phyloP scores from a whole-genome alignment of 2,113 vertebrate genomes.

The Hemibagrus wyckioides region DNA sequence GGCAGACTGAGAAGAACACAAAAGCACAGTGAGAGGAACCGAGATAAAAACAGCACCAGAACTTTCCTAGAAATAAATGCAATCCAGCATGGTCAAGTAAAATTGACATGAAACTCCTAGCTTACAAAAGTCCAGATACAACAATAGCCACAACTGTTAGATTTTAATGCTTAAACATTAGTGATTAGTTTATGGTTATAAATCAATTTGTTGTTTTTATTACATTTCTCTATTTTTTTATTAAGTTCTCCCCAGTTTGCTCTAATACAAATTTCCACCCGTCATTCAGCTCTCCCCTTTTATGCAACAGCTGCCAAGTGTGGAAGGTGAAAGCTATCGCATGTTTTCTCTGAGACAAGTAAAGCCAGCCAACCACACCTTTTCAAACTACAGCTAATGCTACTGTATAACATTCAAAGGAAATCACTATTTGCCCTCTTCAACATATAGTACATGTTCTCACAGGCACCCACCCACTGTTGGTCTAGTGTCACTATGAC shows the following conservation, averaged over 20 bases:
- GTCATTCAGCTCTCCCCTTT: background rate
- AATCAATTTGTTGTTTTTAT: background rate
- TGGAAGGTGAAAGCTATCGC: background rate
- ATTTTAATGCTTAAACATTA: background rate
- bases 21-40: constrained; percentile 46
- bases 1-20: constrained; percentile 57
- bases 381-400: background rate
- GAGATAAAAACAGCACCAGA: constrained; percentile 57
- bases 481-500: background rate
- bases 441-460: background rate
- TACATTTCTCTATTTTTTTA: background rate
- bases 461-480: background rate
- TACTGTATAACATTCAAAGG: background rate
- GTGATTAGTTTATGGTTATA: background rate
- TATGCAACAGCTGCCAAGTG: background rate
- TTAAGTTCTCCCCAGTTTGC: background rate
- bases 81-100: background rate
- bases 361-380: background rate
- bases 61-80: background rate
- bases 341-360: background rate
- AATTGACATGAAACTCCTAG: background rate
- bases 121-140: background rate
- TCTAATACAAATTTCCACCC: background rate
- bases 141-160: background rate
- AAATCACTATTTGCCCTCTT: background rate